A percentile compares a stretch with the other conserved stretches of the same genome.
These are phyloP conservation scores for Electrona antarctica DNA, from an alignment of 2,113 vertebrate species.

Conservation along the genomic window DNA sequence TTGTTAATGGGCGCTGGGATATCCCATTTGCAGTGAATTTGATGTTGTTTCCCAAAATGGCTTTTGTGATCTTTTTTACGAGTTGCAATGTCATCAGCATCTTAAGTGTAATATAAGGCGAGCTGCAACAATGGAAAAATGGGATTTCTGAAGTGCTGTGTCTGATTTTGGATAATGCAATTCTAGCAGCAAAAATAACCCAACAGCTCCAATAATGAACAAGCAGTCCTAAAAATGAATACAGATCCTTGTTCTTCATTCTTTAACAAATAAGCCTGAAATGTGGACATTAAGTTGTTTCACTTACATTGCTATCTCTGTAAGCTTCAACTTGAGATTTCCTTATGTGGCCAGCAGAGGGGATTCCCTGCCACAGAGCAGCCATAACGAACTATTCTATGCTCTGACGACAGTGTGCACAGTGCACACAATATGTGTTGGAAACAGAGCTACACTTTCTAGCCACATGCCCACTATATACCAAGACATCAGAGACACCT, in stretches of 20 bases:
- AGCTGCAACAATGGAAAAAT: slow-evolving; percentile 21
- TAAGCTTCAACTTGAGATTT: background rate
- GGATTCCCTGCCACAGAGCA: background rate
- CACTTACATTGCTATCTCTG: background rate
- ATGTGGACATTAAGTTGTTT: background rate
- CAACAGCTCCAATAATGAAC: background rate
- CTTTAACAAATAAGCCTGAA: background rate
- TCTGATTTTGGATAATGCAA: slow-evolving; percentile 4
- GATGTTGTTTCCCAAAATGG: slow-evolving; percentile 41
- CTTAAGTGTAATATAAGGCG: slow-evolving; percentile 38
- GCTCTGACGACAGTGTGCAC: too few relatives aligned
- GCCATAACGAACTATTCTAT: background rate
- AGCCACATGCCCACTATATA: background rate
- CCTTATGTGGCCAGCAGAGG: slow-evolving; percentile 2
- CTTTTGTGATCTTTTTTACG: slow-evolving; percentile 52
- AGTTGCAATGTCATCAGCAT: slow-evolving; percentile 51
- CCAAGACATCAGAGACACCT: too few relatives aligned
- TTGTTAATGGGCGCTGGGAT: slow-evolving; percentile 67
- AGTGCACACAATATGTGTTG: background rate
- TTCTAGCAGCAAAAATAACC: background rate
- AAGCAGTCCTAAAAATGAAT: background rate
- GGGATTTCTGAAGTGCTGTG: slow-evolving; percentile 6
- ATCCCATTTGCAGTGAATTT: slow-evolving; percentile 61
- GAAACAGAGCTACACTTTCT: background rate
- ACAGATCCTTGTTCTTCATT: background rate